Percentiles rank a stretch among this genome's conserved stretches.
Evolutionary conservation across 2,888 invertebrate genomes (phyloP).

Genomic region (Agrochola litura): DNA sequence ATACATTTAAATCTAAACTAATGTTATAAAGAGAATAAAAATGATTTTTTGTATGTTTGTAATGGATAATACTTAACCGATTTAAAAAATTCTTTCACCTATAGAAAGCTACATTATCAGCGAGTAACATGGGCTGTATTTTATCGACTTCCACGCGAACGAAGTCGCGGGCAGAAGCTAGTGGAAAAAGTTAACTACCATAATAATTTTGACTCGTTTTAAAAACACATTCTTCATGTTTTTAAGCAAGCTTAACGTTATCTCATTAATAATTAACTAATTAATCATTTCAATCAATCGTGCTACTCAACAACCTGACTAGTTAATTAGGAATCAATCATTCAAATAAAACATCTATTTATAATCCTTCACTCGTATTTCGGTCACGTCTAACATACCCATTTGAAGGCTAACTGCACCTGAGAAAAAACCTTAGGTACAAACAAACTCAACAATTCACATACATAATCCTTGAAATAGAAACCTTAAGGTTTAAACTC

Average conservation of each 20-base stretch:
- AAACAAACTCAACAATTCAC: slow-evolving; percentile 30
- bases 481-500: slow-evolving; percentile 55
- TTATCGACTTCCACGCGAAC: too few relatives aligned
- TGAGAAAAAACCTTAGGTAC: slow-evolving; percentile 42
- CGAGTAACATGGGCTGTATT: too few relatives aligned
- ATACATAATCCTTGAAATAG: slow-evolving; percentile 31
- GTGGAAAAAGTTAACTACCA: too few relatives aligned
- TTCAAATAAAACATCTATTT: slow-evolving; percentile 36
- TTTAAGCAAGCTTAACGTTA: background rate
- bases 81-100: too few relatives aligned
- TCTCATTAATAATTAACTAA: background rate
- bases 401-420: slow-evolving; percentile 60
- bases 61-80: too few relatives aligned
- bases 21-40: too few relatives aligned
- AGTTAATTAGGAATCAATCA: slow-evolving; percentile 63
- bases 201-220: too few relatives aligned
- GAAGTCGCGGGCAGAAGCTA: too few relatives aligned
- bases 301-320: slow-evolving; percentile 24
- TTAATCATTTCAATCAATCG: slow-evolving; percentile 29
- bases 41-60: too few relatives aligned
- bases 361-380: slow-evolving; percentile 57
- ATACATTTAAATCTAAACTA: too few relatives aligned
- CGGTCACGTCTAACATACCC: slow-evolving; percentile 57
- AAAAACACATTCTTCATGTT: too few relatives aligned
- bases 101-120: too few relatives aligned